phyloP scores from a whole-genome alignment of 2,113 vertebrate species.

The Campylomormyrus tamandua region DNA sequence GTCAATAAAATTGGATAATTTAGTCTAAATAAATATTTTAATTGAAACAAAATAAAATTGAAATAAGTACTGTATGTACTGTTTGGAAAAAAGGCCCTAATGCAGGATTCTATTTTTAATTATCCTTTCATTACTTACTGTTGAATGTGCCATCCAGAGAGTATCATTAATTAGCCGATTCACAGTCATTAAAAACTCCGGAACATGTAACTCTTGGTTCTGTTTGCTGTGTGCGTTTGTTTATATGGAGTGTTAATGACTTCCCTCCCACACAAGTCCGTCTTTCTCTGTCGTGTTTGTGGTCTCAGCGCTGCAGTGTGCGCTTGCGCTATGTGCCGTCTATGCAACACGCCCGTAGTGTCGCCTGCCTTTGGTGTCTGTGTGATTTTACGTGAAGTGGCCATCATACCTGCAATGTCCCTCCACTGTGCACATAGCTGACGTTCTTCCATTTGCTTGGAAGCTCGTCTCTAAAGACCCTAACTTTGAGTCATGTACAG shows the following conservation, averaged over 20 bases:
- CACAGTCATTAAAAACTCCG: not conserved
- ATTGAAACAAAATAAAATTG: not conserved
- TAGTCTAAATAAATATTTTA: not conserved
- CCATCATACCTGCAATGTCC: not conserved
- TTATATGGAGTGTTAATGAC: not conserved
- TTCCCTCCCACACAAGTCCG: not conserved
- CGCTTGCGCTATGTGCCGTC: not conserved
- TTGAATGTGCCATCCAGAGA: not conserved
- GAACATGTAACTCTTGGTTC: not conserved
- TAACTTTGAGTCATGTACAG: not conserved
- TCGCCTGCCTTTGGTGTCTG: not conserved
- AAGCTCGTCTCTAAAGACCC: not conserved
- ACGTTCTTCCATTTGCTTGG: not conserved
- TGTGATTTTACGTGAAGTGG: not conserved
- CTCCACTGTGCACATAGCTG: not conserved
- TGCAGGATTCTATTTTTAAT: not conserved
- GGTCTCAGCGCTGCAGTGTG: not conserved
- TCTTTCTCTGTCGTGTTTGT: not conserved
- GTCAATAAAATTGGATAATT: not conserved
- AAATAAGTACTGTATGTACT: not conserved
- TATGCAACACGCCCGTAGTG: not conserved
- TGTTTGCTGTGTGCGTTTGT: not conserved
- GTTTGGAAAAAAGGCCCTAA: not conserved
- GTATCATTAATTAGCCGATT: not conserved
- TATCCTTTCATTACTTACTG: not conserved